These are phyloP conservation scores for Anolis sagrei DNA, from an alignment of 2,113 vertebrate genomes.

Conservation along the genomic window DNA sequence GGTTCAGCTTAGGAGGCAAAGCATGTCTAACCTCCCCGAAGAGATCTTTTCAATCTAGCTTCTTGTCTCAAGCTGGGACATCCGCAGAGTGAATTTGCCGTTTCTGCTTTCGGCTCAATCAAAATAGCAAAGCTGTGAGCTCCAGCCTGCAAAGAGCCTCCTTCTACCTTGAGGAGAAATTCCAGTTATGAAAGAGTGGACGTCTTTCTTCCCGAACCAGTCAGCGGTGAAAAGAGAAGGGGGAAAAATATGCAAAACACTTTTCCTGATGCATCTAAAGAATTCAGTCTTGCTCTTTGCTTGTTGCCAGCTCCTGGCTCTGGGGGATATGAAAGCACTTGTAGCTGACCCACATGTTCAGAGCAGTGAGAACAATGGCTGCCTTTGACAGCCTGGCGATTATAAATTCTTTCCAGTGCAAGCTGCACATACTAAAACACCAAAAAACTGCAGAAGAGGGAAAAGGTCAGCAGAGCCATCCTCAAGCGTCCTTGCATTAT, in stretches of 20 bases:
- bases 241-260: constrained; percentile 81
- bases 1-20: constrained; percentile 56
- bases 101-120: constrained; percentile 61
- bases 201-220: constrained; percentile 76
- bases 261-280: constrained; percentile 82
- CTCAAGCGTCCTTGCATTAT: constrained; percentile 72
- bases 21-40: constrained; percentile 42
- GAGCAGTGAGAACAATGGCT: constrained; percentile 82
- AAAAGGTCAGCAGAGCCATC: constrained; percentile 83
- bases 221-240: constrained; percentile 70
- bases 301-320: constrained; percentile 77
- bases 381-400: constrained; percentile 84
- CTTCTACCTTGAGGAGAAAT: constrained; percentile 78
- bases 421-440: constrained; percentile 83
- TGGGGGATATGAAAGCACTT: constrained; percentile 80
- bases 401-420: constrained; percentile 86
- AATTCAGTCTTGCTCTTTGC: constrained; percentile 77
- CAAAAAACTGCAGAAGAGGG: constrained; percentile 77
- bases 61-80: constrained; percentile 58
- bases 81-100: constrained; percentile 59
- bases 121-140: constrained; percentile 69
- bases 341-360: constrained; percentile 84
- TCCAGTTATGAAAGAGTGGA: constrained; percentile 80
- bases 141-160: constrained; percentile 50
- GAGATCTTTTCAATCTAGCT: constrained; percentile 37